Conservation (phyloP, 2,888 invertebrate genomes). For the Glaucopsyche alexis region DNA sequence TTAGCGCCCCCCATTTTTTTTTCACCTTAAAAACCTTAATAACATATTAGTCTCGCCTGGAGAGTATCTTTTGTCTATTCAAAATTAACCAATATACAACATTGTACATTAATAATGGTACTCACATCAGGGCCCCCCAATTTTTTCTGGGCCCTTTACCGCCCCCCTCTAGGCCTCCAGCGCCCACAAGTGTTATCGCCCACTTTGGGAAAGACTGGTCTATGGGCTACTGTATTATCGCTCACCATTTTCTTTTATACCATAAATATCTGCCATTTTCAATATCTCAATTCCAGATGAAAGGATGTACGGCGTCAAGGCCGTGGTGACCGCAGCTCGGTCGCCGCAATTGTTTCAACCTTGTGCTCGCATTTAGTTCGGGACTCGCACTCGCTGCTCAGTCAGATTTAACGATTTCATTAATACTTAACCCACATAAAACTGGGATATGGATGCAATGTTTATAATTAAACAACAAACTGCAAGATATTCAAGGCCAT, state of each 20-base stretch:
- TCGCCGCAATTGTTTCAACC: conserved; percentile 65
- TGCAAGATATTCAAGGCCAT: not conserved
- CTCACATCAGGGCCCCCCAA: no score
- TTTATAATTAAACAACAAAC: not conserved
- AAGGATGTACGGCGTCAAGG: conserved; percentile 31
- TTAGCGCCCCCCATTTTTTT: no score
- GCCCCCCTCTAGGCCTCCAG: no score
- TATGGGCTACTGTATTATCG: not conserved
- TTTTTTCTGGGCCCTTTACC: no score
- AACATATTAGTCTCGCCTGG: no score
- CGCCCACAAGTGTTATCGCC: no score
- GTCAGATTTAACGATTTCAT: conserved; percentile 33
- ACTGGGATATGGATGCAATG: not conserved
- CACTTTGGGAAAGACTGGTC: no score
- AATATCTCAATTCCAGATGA: conserved; percentile 29
- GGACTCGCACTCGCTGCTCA: conserved; percentile 38
- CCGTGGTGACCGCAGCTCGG: conserved; percentile 52
- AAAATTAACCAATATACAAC: no score
- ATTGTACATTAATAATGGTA: no score
- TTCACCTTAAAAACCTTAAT: no score
- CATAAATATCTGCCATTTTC: not conserved
- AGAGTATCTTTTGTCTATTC: no score
- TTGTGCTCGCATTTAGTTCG: conserved; percentile 61
- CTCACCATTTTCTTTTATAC: not conserved
- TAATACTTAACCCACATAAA: conserved; percentile 4